Evolutionary conservation across 2,113 vertebrate species (phyloP).

Genomic region (Myodes glareolus): DNA sequence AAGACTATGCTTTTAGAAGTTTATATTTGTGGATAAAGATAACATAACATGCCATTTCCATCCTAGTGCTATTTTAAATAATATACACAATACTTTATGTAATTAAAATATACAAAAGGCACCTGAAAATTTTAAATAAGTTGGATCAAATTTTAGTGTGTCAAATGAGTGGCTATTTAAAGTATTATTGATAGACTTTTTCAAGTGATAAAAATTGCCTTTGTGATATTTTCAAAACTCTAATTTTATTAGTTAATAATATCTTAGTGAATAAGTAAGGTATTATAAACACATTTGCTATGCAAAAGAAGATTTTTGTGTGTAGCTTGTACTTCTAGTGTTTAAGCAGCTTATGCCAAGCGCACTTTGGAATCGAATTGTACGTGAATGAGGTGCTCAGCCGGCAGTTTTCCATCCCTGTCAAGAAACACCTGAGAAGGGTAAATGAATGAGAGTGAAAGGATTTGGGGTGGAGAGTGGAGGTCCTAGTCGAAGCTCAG

Average conservation of each 20-base stretch:
- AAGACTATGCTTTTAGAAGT: background rate
- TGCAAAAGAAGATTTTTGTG: background rate
- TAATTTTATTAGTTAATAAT: background rate
- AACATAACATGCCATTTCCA: background rate
- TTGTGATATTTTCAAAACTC: background rate
- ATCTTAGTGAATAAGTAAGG: background rate
- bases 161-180: background rate
- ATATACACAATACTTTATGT: background rate
- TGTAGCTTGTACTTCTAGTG: background rate
- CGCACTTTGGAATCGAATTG: background rate
- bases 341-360: background rate
- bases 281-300: background rate
- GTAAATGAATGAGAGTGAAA: background rate
- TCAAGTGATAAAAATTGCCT: background rate
- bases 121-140: background rate
- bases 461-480: background rate
- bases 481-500: background rate
- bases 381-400: background rate
- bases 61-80: background rate
- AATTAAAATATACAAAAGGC: background rate
- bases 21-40: background rate
- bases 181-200: constrained; percentile 1
- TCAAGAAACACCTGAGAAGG: background rate
- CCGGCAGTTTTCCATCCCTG: background rate
- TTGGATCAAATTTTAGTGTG: background rate